Percentiles rank a stretch among this genome's conserved stretches.
These are phyloP conservation scores for Euleptes europaea DNA, from an alignment of 2,113 vertebrate genomes.

Conservation along the genomic window DNA sequence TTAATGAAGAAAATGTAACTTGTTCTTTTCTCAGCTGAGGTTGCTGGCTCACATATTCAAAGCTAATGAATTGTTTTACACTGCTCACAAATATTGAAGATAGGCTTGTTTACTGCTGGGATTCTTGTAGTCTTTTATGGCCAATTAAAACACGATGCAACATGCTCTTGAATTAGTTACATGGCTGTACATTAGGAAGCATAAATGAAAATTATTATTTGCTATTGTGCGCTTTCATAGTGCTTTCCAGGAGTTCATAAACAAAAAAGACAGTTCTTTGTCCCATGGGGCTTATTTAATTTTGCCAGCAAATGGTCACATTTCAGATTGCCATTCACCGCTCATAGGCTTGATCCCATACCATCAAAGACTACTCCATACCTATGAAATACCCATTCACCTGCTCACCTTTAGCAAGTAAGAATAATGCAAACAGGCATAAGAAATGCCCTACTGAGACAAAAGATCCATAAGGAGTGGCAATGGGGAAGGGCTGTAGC, in stretches of 20 bases:
- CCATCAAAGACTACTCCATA: not conserved
- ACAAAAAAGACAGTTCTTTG: not conserved
- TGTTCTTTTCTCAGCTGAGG: not conserved
- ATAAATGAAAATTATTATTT: not conserved
- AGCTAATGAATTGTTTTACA: not conserved
- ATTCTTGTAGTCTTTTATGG: not conserved
- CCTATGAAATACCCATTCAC: not conserved
- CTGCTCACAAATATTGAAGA: not conserved
- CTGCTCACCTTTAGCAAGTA: not conserved
- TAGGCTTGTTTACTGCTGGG: not conserved
- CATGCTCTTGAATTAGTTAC: not conserved
- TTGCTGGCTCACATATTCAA: not conserved
- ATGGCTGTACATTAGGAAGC: not conserved
- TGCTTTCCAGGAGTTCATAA: not conserved
- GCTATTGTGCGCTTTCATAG: too few species aligned
- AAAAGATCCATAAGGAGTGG: too few species aligned
- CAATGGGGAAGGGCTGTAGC: too few species aligned
- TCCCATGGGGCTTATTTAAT: not conserved
- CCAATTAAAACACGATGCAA: not conserved
- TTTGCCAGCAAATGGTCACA: not conserved
- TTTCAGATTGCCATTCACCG: not conserved
- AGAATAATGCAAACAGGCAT: not conserved
- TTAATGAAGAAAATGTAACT: not conserved
- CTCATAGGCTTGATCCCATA: not conserved
- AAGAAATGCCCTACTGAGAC: too few species aligned